These are phyloP conservation scores for Pitta sordida DNA, from an alignment of 2,113 vertebrate species.

Conservation along the genomic window DNA sequence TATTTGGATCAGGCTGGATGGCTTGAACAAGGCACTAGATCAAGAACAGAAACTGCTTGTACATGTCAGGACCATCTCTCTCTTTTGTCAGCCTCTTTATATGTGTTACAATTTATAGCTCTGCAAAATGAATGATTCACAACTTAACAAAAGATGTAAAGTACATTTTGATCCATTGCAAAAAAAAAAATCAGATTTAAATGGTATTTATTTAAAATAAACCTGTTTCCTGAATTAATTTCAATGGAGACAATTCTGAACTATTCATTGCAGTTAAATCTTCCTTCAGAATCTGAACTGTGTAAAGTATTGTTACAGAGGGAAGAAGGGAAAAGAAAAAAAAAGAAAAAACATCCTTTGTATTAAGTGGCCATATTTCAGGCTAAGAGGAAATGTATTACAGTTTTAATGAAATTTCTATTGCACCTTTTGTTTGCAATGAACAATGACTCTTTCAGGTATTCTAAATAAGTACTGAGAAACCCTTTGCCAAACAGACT, in stretches of 20 bases:
- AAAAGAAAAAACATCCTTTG: background rate
- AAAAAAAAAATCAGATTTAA: background rate
- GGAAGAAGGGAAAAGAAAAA: background rate
- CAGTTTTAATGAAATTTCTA: background rate
- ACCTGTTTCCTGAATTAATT: background rate
- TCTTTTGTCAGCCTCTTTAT: background rate
- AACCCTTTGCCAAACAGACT: background rate
- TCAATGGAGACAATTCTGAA: background rate
- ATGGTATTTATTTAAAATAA: background rate
- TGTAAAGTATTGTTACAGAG: background rate
- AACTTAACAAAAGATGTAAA: background rate
- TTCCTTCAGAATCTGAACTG: background rate
- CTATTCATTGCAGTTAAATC: background rate
- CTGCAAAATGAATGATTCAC: background rate
- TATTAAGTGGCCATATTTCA: background rate
- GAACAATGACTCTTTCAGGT: background rate
- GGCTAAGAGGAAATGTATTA: background rate
- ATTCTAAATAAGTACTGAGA: background rate
- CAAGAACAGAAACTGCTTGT: background rate
- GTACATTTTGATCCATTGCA: background rate
- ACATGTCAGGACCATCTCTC: background rate
- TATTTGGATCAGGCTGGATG: conserved; percentile 15
- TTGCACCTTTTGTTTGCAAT: background rate
- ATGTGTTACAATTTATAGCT: background rate
- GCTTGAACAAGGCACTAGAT: background rate